Evolutionary conservation across 2,113 vertebrate genomes (phyloP), one percentile per base, ranked within the genome.

Genomic region (Nanorana parkeri): DNA sequence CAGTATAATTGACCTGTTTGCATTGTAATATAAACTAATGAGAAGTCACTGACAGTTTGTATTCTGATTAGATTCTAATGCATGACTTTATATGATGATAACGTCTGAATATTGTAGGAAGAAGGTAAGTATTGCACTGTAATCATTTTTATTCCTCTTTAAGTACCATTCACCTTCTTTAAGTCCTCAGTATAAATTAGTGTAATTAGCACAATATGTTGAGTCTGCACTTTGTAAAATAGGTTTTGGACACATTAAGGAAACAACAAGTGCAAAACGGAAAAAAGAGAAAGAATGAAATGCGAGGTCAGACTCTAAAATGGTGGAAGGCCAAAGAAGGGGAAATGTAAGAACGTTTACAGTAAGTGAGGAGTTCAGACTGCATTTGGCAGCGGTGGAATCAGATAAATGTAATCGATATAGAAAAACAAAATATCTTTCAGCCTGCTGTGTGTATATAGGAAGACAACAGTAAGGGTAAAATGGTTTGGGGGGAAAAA

Each of bases 161-260:
- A 72, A 29, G 26, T 73, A 56, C 28, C 28, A 58, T 29, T 75
- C 72, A 60, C 72, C 72, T 75, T 61, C 28, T 36, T 36, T 36
- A 41, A 61, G 52, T 61, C 55, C 16, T 41, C 41, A 75, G 41
- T 60, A 75, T 75, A 56, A 32, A 75, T 58, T 41, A 36, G 52
- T 32, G 71, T 58, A 73, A 73, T 73, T 20, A 73, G 52, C 23
- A 28, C 55, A 74, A 61, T 74, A 60, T 60, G 28, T 28, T 36
- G 55, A 75, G n/a, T 41, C 28, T 60, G 71, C 71, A 19, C 55
- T 74, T 60, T 60, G 28, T 56, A 74, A 75, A 36, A 75, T 75
- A 20, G 72, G 26, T 75, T 26, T 72, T 55, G 55, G 51, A 28
- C 29, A 72, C 52, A 55, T 28, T 75, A 75, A 36, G 11, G 19